These are phyloP conservation scores for Leptodactylus fuscus DNA, from an alignment of 2,113 vertebrate genomes.

Conservation along the genomic window DNA sequence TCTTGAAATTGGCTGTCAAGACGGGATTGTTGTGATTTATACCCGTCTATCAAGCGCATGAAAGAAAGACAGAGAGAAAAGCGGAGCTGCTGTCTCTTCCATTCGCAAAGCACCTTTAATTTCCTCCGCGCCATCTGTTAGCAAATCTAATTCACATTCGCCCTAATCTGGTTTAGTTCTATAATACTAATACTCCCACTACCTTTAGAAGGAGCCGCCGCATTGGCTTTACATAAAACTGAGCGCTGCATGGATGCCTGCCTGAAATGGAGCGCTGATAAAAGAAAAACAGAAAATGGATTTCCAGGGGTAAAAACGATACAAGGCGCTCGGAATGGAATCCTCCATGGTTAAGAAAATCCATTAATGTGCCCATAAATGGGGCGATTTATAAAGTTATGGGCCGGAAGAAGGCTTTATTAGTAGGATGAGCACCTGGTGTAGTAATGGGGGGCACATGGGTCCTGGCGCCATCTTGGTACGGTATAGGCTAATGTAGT, in stretches of 20 bases:
- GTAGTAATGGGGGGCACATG: too few species aligned
- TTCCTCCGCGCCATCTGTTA: conserved; percentile 96
- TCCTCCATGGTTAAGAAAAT: background rate
- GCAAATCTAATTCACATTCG: conserved; percentile 98
- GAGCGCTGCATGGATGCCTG: conserved; percentile 69
- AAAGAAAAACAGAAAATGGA: conserved; percentile 61
- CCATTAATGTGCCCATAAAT: background rate
- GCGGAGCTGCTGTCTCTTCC: conserved; percentile 83
- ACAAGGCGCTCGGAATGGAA: background rate
- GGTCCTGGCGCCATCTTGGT: too few species aligned
- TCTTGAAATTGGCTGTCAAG: conserved; percentile 99
- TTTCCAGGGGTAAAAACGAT: background rate
- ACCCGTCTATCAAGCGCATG: conserved; percentile 89
- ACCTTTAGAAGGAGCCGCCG: conserved; percentile 71
- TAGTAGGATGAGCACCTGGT: too few species aligned
- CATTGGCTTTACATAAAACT: conserved; percentile 68
- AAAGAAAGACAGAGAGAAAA: conserved; percentile 64
- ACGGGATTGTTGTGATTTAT: conserved; percentile 97
- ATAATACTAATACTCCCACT: conserved; percentile 89
- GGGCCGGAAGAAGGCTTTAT: too few species aligned
- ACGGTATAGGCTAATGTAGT: too few species aligned
- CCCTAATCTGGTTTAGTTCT: conserved; percentile 96
- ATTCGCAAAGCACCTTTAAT: conserved; percentile 95
- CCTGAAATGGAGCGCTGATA: conserved; percentile 65
- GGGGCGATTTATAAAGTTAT: too few species aligned